Evolutionary conservation across 1,140 invertebrate genomes (phyloP), one percentile per base, ranked within the genome.

Genomic region (Camponotus pennsylvanicus): DNA sequence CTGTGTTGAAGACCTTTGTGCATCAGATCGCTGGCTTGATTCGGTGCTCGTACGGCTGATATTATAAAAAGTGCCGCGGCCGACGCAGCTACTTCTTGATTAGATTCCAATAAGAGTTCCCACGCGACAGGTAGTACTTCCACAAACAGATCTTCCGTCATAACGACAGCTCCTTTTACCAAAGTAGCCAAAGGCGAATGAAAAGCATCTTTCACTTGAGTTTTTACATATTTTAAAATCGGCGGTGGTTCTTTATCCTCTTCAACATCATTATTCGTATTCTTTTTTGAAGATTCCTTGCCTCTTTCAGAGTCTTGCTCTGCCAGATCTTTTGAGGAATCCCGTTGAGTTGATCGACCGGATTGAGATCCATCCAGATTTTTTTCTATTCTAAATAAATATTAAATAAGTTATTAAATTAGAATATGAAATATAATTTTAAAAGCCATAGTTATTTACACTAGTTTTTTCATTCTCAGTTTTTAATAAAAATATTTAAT

Each of bases 31-130:
- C 97, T 97, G 0, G 98, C 98, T 90, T 97, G 97, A 66, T 97
- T 97, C 0, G 99, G 98, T 13, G 98, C 97, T 92, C 98, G 98
- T 0, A 99, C 98, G 0, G 99, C 98, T 3, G 97, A 97, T 75
- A 99, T 95, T 85, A 99, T 98, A 93, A 99, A 99, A 9, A 99
- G 96, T 0, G 98, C 98, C 0, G 99, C 98, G 86, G 97, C 97
- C 71, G 97, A 96, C 0, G 97, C 97, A 40, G 97, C 97, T 0
- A 98, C 96, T 94, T 98, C 97, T 73, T 97, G 96, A 92, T 97
- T 97, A 0, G 96, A 96, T 92, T 99, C 98, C 49, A 99, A 94
- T 3, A 99, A 95, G 3, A 99, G 95, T 92, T 99, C 98, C 99
- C 99, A 99, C 4, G 98, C 98, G 6, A 99, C 97, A 0, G 98